Evolutionary conservation across 2,888 invertebrate species (phyloP).

Genomic region (Andrena hattorfiana): DNA sequence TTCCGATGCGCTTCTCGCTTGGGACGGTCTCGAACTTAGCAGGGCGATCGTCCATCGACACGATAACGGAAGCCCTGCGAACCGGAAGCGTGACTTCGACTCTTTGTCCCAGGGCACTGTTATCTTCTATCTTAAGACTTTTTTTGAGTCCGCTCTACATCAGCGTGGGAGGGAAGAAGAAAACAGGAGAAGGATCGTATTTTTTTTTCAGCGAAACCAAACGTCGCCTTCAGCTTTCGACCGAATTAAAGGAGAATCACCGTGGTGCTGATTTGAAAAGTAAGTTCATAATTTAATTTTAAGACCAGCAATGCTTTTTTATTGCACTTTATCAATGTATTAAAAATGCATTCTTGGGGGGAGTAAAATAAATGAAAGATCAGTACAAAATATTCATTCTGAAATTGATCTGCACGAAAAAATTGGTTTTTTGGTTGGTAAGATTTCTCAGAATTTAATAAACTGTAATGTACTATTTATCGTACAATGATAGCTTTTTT

Average conservation of each 20-base stretch:
- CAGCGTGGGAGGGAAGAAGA: background rate
- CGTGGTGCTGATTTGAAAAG: no score
- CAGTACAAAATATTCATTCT: no score
- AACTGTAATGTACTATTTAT: no score
- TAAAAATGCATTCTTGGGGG: no score
- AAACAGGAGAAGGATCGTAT: background rate
- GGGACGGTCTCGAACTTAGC: constrained; percentile 41
- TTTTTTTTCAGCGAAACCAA: background rate
- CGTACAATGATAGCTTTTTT: no score
- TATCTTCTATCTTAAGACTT: constrained; percentile 17
- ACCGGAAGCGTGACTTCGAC: constrained; percentile 36
- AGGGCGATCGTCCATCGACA: constrained; percentile 49
- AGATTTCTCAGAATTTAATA: no score
- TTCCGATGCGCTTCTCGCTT: constrained; percentile 57
- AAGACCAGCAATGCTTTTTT: no score
- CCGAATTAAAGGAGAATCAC: constrained; percentile 1
- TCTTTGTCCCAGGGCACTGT: constrained; percentile 3
- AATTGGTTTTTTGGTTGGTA: no score
- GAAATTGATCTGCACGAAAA: no score
- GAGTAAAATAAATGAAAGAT: no score
- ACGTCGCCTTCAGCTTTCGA: background rate
- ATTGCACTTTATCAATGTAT: no score
- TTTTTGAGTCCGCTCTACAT: background rate
- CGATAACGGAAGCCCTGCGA: constrained; percentile 56
- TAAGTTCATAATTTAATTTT: no score